phyloP scores from a whole-genome alignment of 2,797 vertebrate genomes.

The Sarcoramphus papa region DNA sequence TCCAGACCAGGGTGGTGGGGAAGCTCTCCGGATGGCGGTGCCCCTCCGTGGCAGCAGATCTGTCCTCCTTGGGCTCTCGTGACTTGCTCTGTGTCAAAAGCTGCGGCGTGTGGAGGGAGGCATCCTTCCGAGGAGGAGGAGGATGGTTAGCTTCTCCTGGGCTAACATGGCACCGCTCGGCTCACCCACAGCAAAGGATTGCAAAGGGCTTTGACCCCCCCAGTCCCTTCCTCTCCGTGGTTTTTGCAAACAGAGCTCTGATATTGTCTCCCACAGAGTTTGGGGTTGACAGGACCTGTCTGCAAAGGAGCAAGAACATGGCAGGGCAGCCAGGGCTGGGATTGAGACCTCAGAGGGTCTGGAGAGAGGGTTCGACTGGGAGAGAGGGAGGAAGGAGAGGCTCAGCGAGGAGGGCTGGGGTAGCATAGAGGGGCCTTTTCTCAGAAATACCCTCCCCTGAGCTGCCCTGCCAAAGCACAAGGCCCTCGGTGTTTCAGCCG shows the following conservation, averaged over 20 bases:
- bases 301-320: background rate
- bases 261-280: too few species aligned
- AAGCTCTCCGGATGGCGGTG: background rate
- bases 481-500: rapidly evolving
- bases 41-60: background rate
- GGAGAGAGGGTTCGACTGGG: background rate
- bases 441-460: background rate
- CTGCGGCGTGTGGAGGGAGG: rapidly evolving
- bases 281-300: rapidly evolving
- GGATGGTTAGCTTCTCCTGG: background rate
- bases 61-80: rapidly evolving
- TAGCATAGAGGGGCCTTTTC: background rate
- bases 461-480: background rate
- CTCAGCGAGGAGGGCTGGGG: background rate
- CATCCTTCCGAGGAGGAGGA: background rate
- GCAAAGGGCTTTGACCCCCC: background rate
- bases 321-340: background rate
- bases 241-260: background rate
- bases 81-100: background rate
- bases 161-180: background rate
- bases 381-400: background rate
- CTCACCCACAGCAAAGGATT: background rate
- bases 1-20: background rate
- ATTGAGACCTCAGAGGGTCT: background rate
- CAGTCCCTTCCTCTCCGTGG: background rate